Percentiles rank a stretch among this genome's conserved stretches.
These are phyloP conservation scores for Ectobius pallidus DNA, from an alignment of 2,888 invertebrate species.

Conservation along the genomic window DNA sequence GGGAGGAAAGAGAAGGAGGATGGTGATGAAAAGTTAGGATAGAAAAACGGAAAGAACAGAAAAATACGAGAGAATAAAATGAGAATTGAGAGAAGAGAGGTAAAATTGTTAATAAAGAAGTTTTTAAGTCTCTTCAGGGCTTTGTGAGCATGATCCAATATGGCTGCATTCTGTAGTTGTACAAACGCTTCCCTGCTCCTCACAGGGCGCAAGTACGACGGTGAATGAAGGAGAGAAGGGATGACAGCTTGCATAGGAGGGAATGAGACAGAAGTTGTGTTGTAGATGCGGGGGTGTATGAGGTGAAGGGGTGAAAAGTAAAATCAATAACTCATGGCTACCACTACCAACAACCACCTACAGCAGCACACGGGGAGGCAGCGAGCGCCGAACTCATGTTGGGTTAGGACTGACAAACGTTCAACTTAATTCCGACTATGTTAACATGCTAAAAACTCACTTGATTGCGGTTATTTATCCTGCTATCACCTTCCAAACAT, in stretches of 20 bases:
- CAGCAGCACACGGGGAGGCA: conserved; percentile 2
- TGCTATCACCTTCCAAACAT: conserved; percentile 12
- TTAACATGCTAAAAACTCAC: conserved; percentile 7
- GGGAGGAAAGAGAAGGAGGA: not conserved
- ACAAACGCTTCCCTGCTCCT: conserved; percentile 1
- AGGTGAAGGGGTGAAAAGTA: conserved; percentile 30
- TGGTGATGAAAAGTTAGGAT: not conserved
- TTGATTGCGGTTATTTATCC: not conserved
- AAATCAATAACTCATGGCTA: conserved; percentile 43
- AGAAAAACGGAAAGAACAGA: not conserved
- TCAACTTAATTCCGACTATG: not conserved
- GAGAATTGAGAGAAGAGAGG: not conserved
- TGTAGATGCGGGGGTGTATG: not conserved
- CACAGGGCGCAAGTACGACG: conserved; percentile 34
- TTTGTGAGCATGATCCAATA: conserved; percentile 39
- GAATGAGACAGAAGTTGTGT: conserved; percentile 8
- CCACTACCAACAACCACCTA: conserved; percentile 30
- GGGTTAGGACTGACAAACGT: not conserved
- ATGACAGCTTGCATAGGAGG: conserved; percentile 8
- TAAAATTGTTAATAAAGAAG: conserved; percentile 30
- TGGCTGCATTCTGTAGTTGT: conserved; percentile 34
- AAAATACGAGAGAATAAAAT: not conserved
- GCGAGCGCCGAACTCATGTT: conserved; percentile 7
- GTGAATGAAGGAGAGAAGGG: not conserved
- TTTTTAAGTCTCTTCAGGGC: conserved; percentile 20